Base-by-base conservation (phyloP, 1,140 invertebrate species). In the Achatina immaculata region DNA sequence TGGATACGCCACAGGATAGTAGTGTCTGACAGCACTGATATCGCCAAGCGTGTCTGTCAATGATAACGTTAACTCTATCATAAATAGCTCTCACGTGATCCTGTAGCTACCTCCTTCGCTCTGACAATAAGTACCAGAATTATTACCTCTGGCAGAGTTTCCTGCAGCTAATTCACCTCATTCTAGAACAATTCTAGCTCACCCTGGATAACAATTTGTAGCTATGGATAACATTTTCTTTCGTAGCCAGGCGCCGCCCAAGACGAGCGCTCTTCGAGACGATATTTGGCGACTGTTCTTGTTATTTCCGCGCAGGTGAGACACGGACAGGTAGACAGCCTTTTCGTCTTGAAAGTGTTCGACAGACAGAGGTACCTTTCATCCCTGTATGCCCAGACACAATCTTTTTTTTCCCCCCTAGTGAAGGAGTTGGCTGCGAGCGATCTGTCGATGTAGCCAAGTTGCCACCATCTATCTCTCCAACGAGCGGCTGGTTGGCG, bases 311-410 rank as follows among this genome's bases (percentile, higher is more conserved):
- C n/a, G 58, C 58, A 62, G 58, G 58, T 62, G 58, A 62, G 58
- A 62, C 1, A 62, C n/a, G n/a, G 58, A 62, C 58, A 62, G n/a
- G 58, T 62, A 62, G 58, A 62, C 58, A 62, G 58, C 58, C 58
- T 3, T 62, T 16, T 31, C 28, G 58, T 62, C n/a, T 34, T 31
- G 28, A 55, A 55, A 55, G 51, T 21, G n/a, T 4, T 24, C 3
- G n/a, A 55, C 14, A 55, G 51, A 55, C 51, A 55, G 51, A n/a
- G 14, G 3, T 24, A 24, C 51, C 3, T 3, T 14, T 14, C 3
- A 55, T 55, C 24, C 51, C 21, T 55, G 3, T 55, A 11, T 55
- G 51, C 24, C 51, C 3, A 55, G 51, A 55, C 51, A 55, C 51
- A 55, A 55, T 55, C 14, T n/a, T 21, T 55, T 55, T 55, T n/a